Conservation (phyloP, 2,797 vertebrate genomes). For the Poeciliopsis gracilis region DNA sequence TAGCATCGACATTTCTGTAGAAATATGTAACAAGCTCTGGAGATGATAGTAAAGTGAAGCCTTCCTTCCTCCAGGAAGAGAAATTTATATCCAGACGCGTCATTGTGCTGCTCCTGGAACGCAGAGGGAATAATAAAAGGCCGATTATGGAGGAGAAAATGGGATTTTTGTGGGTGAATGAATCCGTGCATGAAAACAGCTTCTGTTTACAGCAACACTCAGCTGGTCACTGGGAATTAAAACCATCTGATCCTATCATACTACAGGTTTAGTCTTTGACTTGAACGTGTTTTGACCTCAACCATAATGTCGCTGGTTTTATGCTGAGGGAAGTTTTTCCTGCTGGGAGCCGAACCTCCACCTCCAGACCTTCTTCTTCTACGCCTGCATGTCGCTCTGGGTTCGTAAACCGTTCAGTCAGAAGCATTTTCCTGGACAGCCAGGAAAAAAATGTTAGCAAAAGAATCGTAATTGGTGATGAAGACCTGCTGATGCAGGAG, state of each 20-base stretch:
- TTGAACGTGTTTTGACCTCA: neutral
- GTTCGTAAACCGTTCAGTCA: too few relatives aligned
- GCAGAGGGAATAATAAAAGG: conserved; percentile 11
- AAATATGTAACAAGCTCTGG: conserved; percentile 18
- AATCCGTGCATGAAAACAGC: conserved; percentile 4
- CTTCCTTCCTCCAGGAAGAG: conserved; percentile 25
- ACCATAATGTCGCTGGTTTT: neutral
- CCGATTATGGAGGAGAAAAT: conserved; percentile 13
- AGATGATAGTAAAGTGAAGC: conserved; percentile 22
- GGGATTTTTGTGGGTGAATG: conserved; percentile 27
- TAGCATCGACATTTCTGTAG: neutral
- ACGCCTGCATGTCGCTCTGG: too few relatives aligned
- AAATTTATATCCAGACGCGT: conserved; percentile 6
- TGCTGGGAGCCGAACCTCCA: neutral
- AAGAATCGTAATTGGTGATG: too few relatives aligned
- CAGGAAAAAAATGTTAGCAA: too few relatives aligned
- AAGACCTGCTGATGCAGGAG: too few relatives aligned
- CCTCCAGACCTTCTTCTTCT: too few relatives aligned
- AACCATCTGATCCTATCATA: neutral
- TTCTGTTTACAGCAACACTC: neutral
- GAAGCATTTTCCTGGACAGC: too few relatives aligned
- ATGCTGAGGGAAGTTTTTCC: neutral
- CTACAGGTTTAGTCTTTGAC: neutral
- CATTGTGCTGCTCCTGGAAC: conserved; percentile 1
- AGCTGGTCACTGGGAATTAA: neutral